Evolutionary conservation across 1,140 invertebrate genomes (phyloP).

Genomic region (Bemisia tabaci): DNA sequence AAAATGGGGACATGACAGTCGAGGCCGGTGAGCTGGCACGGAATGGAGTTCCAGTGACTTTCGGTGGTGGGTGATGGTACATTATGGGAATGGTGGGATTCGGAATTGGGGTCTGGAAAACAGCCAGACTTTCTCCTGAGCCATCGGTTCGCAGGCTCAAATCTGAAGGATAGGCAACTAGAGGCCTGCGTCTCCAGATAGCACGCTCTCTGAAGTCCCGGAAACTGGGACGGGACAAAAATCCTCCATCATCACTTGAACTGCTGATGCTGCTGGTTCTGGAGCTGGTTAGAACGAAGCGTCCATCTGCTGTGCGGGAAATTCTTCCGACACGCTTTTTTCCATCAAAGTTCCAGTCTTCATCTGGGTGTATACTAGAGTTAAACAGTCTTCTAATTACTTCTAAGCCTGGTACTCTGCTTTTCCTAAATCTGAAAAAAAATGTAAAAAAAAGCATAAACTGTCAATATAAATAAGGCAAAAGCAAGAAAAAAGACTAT

Average conservation of each 20-base stretch:
- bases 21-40: constrained; percentile 51
- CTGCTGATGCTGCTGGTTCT: constrained; percentile 51
- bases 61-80: neutral
- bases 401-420: constrained; percentile 79
- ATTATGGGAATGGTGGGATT: neutral
- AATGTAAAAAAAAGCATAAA: constrained; percentile 18
- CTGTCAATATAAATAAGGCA: too few relatives aligned
- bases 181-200: constrained; percentile 44
- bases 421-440: constrained; percentile 65
- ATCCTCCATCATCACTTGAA: constrained; percentile 66
- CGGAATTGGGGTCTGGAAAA: constrained; percentile 32
- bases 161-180: constrained; percentile 48
- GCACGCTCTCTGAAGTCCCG: constrained; percentile 31
- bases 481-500: too few relatives aligned
- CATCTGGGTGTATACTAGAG: neutral
- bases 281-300: constrained; percentile 53
- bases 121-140: constrained; percentile 34
- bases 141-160: constrained; percentile 40
- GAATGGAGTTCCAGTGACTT: constrained; percentile 33
- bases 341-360: constrained; percentile 23
- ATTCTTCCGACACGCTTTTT: constrained; percentile 39
- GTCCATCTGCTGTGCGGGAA: constrained; percentile 53
- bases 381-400: constrained; percentile 23
- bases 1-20: constrained; percentile 35
- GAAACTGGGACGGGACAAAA: constrained; percentile 35